These are phyloP conservation scores for Zaprionus ghesquierei DNA, from an alignment of 1,140 invertebrate species.

Conservation along the genomic window DNA sequence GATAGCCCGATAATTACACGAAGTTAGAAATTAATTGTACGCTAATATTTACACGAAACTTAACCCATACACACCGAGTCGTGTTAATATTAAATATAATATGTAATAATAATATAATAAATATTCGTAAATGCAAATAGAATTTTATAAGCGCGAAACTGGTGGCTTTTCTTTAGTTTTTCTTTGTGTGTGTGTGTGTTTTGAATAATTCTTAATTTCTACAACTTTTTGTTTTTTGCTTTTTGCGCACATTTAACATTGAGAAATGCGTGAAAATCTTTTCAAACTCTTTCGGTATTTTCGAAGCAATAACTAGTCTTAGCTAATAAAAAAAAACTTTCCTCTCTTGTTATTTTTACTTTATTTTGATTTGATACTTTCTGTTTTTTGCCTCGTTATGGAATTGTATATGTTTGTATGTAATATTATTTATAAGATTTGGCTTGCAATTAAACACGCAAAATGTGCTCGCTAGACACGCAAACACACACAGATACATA, in stretches of 20 bases:
- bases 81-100: not conserved
- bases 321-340: conserved; percentile 29
- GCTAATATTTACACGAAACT: conserved; percentile 66
- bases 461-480: conserved; percentile 1
- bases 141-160: conserved; percentile 49
- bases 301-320: not conserved
- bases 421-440: conserved; percentile 27
- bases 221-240: conserved; percentile 5
- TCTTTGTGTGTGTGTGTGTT: not conserved
- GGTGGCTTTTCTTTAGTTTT: conserved; percentile 32
- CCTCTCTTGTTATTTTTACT: conserved; percentile 27
- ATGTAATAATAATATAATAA: conserved; percentile 33
- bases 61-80: conserved; percentile 29
- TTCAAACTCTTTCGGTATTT: conserved; percentile 12
- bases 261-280: conserved; percentile 11
- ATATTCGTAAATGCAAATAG: conserved; percentile 48
- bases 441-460: conserved; percentile 32
- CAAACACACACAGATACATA: conserved; percentile 20
- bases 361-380: conserved; percentile 20
- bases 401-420: not conserved
- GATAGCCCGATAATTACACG: conserved; percentile 36
- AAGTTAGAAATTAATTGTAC: conserved; percentile 43
- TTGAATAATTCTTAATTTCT: not conserved
- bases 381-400: not conserved
- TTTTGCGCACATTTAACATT: conserved; percentile 41